Evolutionary conservation across 2,113 vertebrate genomes (phyloP), one percentile per base, ranked within the genome.

Genomic region (Phoenicopterus ruber): DNA sequence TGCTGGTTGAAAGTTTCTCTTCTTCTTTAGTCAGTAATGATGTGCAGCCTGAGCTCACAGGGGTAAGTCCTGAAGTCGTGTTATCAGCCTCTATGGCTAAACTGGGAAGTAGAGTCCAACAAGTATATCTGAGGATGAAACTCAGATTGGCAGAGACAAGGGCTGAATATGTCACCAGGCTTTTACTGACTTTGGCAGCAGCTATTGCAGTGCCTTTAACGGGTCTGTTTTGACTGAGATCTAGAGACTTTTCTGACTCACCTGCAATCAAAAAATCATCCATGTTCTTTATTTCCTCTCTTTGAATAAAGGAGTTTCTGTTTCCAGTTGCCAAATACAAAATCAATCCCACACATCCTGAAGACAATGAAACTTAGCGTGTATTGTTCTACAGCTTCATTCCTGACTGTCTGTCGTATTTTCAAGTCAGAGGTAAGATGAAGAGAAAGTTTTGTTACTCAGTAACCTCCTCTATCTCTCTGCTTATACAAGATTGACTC

Each of bases 261-360:
- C 47, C 38, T 8, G 6, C 65, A 92, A 76, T 72, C 55, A 95
- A 81, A 91, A 94, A 79, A 65, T 67, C 34, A 69, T 62, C 82
- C 54, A 44, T 67, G 42, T 6, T 84, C 61, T 82, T 92, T 92
- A 92, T 93, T 94, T 93, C 40, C 57, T 65, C 17, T 84, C 52
- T 95, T 52, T 72, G 49, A 95, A 87, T 89, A 74, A 77, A 87
- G 61, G 58, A 52, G 44, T 79, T 95, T 92, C 74, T 93, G 69
- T 81, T 94, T 96, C 80, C 61, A 92, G 57, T 83, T 95, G 46
- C 55, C 71, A 94, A 88, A 96, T 78, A 72, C 49, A 90, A 93
- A 95, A 54, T n/a, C n/a, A n/a, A n/a, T 89, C 86, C 94, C 62
- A 91, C 52, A 71, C 47, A 73, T 86, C 54, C 34, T 59, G 86